Conservation (phyloP, 2,888 invertebrate species). For the Philereme vetulata region DNA sequence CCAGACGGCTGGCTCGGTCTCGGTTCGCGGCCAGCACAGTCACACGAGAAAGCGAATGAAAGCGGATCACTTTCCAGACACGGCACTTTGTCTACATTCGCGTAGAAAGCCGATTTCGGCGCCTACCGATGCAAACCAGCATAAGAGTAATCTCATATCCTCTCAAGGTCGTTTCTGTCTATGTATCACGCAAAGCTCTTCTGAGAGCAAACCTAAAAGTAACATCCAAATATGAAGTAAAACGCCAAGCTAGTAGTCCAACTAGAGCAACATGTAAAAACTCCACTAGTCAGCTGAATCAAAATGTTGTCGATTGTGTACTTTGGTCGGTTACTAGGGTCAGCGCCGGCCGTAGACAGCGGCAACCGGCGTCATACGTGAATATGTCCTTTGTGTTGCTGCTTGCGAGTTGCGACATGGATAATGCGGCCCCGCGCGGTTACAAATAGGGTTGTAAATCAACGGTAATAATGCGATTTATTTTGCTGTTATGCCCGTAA, state of each 20-base stretch:
- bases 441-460: constrained; percentile 33
- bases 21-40: constrained; percentile 47
- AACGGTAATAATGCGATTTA: constrained; percentile 27
- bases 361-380: constrained; percentile 10
- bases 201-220: too few species aligned
- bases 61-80: constrained; percentile 67
- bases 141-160: too few species aligned
- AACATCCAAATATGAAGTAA: too few species aligned
- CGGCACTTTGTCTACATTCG: constrained; percentile 33
- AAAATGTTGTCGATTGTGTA: too few species aligned
- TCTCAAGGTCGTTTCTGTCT: too few species aligned
- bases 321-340: too few species aligned
- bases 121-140: neutral
- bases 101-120: constrained; percentile 7
- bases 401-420: constrained; percentile 45
- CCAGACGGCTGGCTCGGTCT: constrained; percentile 17
- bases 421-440: constrained; percentile 40
- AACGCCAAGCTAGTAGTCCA: too few species aligned
- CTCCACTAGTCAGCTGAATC: too few species aligned
- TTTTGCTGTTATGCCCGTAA: constrained; percentile 17
- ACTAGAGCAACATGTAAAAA: too few species aligned
- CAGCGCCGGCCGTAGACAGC: neutral
- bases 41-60: constrained; percentile 70
- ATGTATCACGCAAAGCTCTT: too few species aligned
- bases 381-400: constrained; percentile 23